phyloP scores from a whole-genome alignment of 2,113 vertebrate genomes.

The Syngnathoides biaculeatus region DNA sequence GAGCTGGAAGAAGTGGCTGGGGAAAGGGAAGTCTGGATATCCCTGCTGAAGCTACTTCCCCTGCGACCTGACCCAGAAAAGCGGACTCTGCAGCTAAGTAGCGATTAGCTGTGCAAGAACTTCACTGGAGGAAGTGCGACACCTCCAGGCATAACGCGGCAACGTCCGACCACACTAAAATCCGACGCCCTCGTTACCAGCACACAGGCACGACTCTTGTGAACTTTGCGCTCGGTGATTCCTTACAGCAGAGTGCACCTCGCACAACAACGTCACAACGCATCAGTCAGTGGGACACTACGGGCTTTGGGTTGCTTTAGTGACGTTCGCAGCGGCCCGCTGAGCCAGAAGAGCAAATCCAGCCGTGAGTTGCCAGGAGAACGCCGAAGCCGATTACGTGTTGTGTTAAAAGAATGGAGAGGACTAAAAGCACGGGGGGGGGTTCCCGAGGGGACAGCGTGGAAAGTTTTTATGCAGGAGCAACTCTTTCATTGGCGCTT shows the following conservation, averaged over 20 bases:
- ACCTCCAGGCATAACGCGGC: too few species aligned
- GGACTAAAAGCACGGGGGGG: conserved; percentile 27
- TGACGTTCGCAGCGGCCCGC: conserved; percentile 30
- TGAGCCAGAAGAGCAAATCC: conserved; percentile 9
- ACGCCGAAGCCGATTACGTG: conserved; percentile 39
- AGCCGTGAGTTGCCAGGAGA: conserved; percentile 48
- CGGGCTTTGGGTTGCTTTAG: conserved; percentile 62
- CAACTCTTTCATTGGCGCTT: not conserved
- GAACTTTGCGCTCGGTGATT: conserved; percentile 47
- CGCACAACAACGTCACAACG: conserved; percentile 70
- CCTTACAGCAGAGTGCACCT: conserved; percentile 59
- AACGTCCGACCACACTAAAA: too few species aligned
- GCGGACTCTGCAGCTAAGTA: too few species aligned
- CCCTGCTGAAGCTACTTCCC: too few species aligned
- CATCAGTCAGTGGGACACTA: conserved; percentile 52
- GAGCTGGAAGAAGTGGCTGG: too few species aligned
- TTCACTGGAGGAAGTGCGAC: too few species aligned
- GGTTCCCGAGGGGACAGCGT: too few species aligned
- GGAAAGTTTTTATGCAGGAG: not conserved
- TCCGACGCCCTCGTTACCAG: too few species aligned
- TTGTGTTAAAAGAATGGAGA: conserved; percentile 29
- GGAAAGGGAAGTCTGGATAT: too few species aligned
- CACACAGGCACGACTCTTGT: conserved; percentile 39
- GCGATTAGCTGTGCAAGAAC: too few species aligned
- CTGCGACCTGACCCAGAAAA: too few species aligned